Base-by-base conservation (phyloP, 2,113 vertebrate species). In the Fulica atra region DNA sequence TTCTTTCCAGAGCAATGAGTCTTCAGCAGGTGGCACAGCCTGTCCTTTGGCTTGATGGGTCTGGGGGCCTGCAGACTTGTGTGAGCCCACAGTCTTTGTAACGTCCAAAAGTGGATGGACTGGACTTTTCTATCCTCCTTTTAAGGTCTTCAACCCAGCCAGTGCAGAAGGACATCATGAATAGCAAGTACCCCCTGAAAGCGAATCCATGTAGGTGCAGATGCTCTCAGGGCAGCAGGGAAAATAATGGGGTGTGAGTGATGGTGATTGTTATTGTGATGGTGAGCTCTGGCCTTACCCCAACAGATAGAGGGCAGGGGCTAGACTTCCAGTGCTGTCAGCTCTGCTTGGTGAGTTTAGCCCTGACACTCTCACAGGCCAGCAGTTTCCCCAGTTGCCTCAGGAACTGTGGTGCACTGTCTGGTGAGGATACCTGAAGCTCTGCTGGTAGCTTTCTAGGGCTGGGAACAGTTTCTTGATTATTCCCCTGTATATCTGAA, bases 241-340 rank as follows among this genome's bases (percentile, higher is more conserved):
- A 23, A 26, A 16, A 36, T 42, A 2, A 0, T 36, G 54, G 71
- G 5, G 4, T 81, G 59, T 38, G 18, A 0, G 14, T 60, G 16
- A 11, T 59, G 68, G 42, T 81, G 46, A 25, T 59, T 59, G 35
- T 59, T 42, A 42, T 16, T 42, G 42, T 42, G 53, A 35, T 40
- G 16, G n/a, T 88, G 35, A 72, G 40, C 9, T 86, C 53, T 81
- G 46, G 33, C 35, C 48, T 72, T 20, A 46, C 24, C 40, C 46
- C 2, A 2, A 15, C 46, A 68, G 24, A 13, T 51, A 31, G 24
- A 33, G 59, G 57, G 20, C 36, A 24, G 38, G 13, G 48, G 50
- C 40, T 89, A 53, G 46, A 51, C 24, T 26, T 10, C 63, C 8
- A 3, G 36, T 80, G 38, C 29, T 5, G 8, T 35, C 51, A 50